Base-by-base conservation (phyloP, 2,888 invertebrate genomes). In the Tridacna crocea region DNA sequence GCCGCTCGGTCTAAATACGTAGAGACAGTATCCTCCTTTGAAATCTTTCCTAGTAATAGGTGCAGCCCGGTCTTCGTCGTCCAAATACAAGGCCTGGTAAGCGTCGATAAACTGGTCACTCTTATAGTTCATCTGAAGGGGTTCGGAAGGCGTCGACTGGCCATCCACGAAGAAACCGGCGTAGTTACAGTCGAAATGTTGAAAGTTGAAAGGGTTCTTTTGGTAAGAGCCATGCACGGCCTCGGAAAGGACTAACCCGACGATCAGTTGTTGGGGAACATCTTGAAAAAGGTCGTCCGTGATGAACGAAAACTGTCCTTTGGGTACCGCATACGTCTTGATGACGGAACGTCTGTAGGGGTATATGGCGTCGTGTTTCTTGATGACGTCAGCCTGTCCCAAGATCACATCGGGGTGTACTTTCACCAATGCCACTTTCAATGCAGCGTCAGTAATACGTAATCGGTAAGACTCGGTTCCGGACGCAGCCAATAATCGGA, bases 391-490 rank as follows among this genome's bases (percentile, higher is more conserved):
- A 19, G 55, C 60, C 22, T 82, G 79, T 0, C 68, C 82, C 15
- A 80, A 24, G 0, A 82, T 72, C 3, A 84, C 75, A 22, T 65
- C 65, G 0, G 81, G 77, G 15, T 79, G 75, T 11, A 82, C 22
- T 79, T 79, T 81, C 6, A 80, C 77, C 24, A 66, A n/a, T 17
- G 74, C 74, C 36, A 82, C 81, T 26, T 80, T 75, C 51, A 84
- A 70, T 11, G 74, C 58, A 17, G 79, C 55, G 3, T 55, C 55
- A 2, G 3, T 55, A 19, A 55, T 55, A 1, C 11, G 55, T 55
- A 55, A 55, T 68, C 27, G 81, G 81, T 19, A 47, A 75, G 48
- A 82, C 55, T 17, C 19, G 27, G 68, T 36, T 26, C 46, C 68
- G 68, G 8, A 47, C 46, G 2, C 27, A 8, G 68, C 68, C 15